Conservation (phyloP, 2,888 invertebrate genomes). For the Melanchra persicariae region DNA sequence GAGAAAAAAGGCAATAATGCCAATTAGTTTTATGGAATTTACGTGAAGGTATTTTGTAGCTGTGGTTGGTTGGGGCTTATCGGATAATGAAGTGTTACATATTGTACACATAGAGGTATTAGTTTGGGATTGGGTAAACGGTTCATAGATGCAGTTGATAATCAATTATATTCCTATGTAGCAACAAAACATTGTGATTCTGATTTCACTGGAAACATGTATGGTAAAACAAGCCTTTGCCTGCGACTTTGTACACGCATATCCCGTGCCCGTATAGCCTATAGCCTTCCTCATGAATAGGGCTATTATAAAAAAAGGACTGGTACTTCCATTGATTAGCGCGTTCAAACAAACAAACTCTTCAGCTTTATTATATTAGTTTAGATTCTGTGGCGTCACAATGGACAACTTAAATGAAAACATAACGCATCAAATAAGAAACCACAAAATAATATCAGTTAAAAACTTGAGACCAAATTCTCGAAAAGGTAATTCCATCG, state of each 20-base stretch:
- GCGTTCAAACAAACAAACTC: no score
- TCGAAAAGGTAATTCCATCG: neutral
- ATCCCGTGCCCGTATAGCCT: no score
- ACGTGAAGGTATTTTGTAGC: constrained; percentile 54
- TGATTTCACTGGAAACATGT: no score
- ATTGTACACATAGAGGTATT: neutral
- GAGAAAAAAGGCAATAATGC: constrained; percentile 65
- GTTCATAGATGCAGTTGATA: neutral
- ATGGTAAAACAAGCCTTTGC: no score
- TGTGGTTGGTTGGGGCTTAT: constrained; percentile 29
- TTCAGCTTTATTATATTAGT: no score
- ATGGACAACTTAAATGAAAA: neutral
- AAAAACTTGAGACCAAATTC: neutral
- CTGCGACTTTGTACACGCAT: no score
- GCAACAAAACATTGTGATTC: neutral
- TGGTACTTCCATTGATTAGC: no score
- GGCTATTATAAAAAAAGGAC: no score
- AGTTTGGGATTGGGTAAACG: neutral
- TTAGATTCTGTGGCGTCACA: neutral
- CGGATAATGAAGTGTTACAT: constrained; percentile 8
- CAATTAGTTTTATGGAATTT: constrained; percentile 68
- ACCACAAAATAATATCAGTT: neutral
- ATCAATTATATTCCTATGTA: neutral
- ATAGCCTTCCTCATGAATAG: no score
- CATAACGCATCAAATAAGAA: no score